phyloP scores from a whole-genome alignment of 1,140 invertebrate genomes.

The Diprion similis region DNA sequence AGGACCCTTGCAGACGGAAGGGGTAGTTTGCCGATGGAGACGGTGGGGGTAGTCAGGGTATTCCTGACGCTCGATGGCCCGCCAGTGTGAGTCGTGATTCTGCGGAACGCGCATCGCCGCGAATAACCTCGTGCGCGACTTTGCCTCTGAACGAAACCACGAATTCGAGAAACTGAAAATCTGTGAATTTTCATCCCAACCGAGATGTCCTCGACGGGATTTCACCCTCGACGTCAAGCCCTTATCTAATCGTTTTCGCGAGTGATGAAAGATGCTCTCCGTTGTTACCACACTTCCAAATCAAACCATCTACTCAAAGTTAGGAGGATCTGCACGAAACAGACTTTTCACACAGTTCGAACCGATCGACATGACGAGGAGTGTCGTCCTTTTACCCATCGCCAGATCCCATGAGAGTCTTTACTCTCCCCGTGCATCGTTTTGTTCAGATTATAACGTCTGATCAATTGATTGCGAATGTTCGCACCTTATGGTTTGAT shows the following conservation, averaged over 20 bases:
- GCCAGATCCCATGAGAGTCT: too few species aligned
- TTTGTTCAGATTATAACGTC: too few species aligned
- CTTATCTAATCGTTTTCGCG: background rate
- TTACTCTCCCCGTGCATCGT: too few species aligned
- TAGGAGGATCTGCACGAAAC: too few species aligned
- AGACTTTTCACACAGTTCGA: too few species aligned
- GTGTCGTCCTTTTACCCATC: too few species aligned
- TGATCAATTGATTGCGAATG: too few species aligned
- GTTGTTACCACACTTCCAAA: slow-evolving; percentile 5
- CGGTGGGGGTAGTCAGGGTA: slow-evolving; percentile 3
- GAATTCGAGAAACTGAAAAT: background rate
- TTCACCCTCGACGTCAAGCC: background rate
- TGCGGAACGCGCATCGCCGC: slow-evolving; percentile 53
- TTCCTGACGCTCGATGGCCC: slow-evolving; percentile 58
- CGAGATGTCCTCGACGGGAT: slow-evolving; percentile 40
- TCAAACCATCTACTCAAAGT: too few species aligned
- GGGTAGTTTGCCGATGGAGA: background rate
- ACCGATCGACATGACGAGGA: too few species aligned
- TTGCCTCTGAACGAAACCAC: background rate
- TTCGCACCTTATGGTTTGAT: too few species aligned
- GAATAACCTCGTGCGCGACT: slow-evolving; percentile 23
- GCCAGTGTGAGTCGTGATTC: slow-evolving; percentile 60
- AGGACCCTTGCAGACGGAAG: background rate
- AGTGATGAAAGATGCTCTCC: slow-evolving; percentile 13
- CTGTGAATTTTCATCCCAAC: slow-evolving; percentile 15